These are phyloP conservation scores for Zygaena filipendulae DNA, from an alignment of 2,888 invertebrate species.

Conservation along the genomic window DNA sequence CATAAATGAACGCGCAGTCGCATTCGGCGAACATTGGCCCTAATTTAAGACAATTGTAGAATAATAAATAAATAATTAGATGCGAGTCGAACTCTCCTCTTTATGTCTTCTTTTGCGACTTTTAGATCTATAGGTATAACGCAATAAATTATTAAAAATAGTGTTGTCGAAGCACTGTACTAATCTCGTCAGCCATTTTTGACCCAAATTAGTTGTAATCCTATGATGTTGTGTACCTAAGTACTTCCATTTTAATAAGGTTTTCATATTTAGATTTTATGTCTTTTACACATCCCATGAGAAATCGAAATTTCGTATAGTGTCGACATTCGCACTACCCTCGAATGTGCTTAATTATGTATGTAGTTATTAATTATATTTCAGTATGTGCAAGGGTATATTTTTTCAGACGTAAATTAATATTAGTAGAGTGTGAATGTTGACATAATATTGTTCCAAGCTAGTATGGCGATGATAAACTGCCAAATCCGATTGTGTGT, in stretches of 20 bases:
- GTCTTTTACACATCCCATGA: slow-evolving; percentile 47
- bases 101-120: slow-evolving; percentile 52
- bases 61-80: no score
- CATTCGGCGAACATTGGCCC: no score
- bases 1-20: no score
- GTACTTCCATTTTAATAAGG: slow-evolving; percentile 67
- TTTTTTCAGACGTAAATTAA: no score
- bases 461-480: slow-evolving; percentile 44
- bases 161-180: slow-evolving; percentile 49
- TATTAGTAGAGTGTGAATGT: slow-evolving; percentile 37
- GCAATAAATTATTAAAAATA: slow-evolving; percentile 43
- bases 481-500: slow-evolving; percentile 51
- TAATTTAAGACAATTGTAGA: no score
- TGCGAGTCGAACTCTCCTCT: no score
- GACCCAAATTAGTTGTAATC: slow-evolving; percentile 57
- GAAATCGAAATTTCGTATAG: slow-evolving; percentile 39
- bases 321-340: slow-evolving; percentile 54
- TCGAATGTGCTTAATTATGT: no score
- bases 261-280: slow-evolving; percentile 55
- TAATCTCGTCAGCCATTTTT: slow-evolving; percentile 59
- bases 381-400: no score
- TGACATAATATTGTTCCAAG: slow-evolving; percentile 21
- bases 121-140: slow-evolving; percentile 44
- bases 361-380: no score
- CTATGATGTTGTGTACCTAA: slow-evolving; percentile 46